Evolutionary conservation across 2,888 invertebrate species (phyloP).

Genomic region (Vannuccia rotundouncinata): DNA sequence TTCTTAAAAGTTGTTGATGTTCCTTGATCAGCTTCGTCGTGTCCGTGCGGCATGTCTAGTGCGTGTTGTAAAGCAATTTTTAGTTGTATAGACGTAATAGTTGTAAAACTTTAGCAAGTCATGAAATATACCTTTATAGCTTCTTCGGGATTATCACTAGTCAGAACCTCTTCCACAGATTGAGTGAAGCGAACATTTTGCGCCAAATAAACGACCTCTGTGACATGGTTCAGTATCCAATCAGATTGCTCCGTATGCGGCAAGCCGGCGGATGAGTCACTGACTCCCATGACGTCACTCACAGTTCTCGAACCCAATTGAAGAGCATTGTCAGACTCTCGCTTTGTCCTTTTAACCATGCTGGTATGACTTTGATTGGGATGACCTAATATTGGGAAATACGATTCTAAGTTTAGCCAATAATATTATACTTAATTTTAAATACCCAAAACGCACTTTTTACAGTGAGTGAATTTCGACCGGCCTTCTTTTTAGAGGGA

Average conservation of each 20-base stretch:
- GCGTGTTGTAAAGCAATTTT: too few species aligned
- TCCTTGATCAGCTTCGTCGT: background rate
- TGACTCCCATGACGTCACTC: background rate
- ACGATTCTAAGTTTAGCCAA: too few species aligned
- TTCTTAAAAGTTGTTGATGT: background rate
- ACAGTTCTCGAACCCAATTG: conserved; percentile 41
- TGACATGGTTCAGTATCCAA: conserved; percentile 52
- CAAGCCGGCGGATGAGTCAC: background rate
- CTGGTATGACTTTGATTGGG: background rate
- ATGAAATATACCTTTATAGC: conserved; percentile 49
- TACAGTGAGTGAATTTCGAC: too few species aligned
- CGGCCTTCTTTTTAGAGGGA: too few species aligned
- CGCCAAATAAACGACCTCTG: conserved; percentile 50
- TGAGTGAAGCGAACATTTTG: conserved; percentile 50
- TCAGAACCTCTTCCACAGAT: conserved; percentile 46
- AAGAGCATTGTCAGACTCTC: conserved; percentile 28
- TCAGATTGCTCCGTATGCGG: background rate
- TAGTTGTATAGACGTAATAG: too few species aligned
- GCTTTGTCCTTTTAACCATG: background rate
- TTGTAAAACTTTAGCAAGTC: too few species aligned
- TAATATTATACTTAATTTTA: too few species aligned
- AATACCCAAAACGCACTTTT: too few species aligned
- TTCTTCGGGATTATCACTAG: conserved; percentile 45
- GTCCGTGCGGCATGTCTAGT: background rate
- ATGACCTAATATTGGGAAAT: background rate